Base-by-base conservation (phyloP, 1,140 invertebrate species). In the Drosophila kanapiae region DNA sequence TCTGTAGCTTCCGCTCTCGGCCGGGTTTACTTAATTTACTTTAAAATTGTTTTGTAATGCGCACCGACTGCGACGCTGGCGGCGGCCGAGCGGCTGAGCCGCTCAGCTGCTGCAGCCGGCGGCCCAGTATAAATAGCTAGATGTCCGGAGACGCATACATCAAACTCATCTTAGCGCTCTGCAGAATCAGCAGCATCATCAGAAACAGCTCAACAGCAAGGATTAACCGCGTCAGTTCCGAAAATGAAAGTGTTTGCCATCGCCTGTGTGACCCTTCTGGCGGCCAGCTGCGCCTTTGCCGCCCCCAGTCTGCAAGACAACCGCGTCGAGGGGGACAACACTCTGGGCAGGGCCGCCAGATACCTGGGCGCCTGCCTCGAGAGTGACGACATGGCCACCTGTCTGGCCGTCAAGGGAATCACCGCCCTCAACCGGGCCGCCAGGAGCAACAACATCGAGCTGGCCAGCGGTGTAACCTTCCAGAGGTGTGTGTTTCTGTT, bases 401-500 rank as follows among this genome's bases (percentile, higher is more conserved):
- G 95, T 83, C 76, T 95, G 40, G 94, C 94, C 29, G 94, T 95
- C 40, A 95, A 95, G 79, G 93, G 94, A 10, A 93, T 94, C 57
- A 93, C 93, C 16, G 93, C 93, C 9, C 61, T 96, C 14, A 93
- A 95, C 45, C 94, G 94, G 51, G 95, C 95, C 0, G 93, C 94
- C 18, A 94, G 94, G 67, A 94, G 94, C 61, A 91, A 92, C 61
- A 94, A 95, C 74, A 93, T 96, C 57, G 91, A 95, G 31, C 72
- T 96, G 18, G 42, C 94, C 65, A 93, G 94, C 45, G 95, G 95
- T 29, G 87, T 96, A 11, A 94, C 93, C 35, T 94, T 96, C 68
- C 92, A 94, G 51, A 93, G 94, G 92, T 94, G 93, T 92, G 83
- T 87, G 75, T 75, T 67, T 71, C 16, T 54, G 48, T 48, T 16